Base-by-base conservation (phyloP, 2,113 vertebrate species). In the Perca fluviatilis region DNA sequence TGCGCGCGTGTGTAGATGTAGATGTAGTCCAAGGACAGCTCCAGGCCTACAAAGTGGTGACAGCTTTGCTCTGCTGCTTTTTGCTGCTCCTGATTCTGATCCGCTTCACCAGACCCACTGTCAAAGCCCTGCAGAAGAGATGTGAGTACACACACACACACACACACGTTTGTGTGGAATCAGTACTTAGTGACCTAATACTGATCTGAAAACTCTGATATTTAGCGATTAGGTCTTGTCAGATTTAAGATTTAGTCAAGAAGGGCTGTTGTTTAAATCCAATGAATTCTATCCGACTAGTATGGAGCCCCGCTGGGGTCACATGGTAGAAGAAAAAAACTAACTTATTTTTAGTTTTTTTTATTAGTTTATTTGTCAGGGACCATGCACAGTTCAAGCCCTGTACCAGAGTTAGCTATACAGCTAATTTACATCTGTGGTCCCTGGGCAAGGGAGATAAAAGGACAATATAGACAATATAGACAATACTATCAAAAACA, bases 41-140 rank as follows among this genome's bases (percentile, higher is more conserved):
- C 78, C 54, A 62, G 15, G 65, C 65, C 51, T 95, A 92, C 77
- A 95, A 91, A 88, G 86, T 86, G 40, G 68, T 86, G 19, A 92
- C 82, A 6, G 91, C 63, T 25, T 53, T 95, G 66, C 86, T 95
- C 15, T 75, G 87, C 80, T 80, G 80, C 12, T 23, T 91, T 43
- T 66, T 96, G 18, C 21, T 95, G 64, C 3, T 83, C 36, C 74
- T 93, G 6, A 8, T 95, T 2, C 54, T 95, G 40, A 54, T 92
- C 40, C 85, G 80, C 60, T 95, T 91, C 78, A 79, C 81, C 61
- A 90, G 36, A 60, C 91, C 93, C 4, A 88, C 88, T 0, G 73
- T 92, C 57, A 81, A 56, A 67, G 91, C 89, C 33, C 47, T 95
- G 68, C 91, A 91, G 73, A 95, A 85, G 74, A 91, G 92, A 93